Evolutionary conservation across 2,113 vertebrate species (phyloP).

Genomic region (Hyaena hyaena): DNA sequence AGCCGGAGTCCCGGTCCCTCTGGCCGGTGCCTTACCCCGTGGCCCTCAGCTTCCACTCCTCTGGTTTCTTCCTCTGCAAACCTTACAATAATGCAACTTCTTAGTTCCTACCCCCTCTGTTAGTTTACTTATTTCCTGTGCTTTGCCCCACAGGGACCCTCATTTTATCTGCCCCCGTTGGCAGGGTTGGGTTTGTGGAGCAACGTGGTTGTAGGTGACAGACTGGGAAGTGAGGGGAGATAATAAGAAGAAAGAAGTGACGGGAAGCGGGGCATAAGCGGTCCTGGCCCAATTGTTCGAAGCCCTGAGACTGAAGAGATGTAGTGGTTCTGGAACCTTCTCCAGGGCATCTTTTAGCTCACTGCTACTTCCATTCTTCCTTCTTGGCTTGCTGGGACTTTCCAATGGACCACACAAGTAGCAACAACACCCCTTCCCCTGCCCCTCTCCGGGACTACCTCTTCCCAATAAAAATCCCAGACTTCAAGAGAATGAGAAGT

Average conservation of each 20-base stretch:
- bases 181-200: neutral
- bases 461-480: neutral
- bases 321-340: slow-evolving; percentile 22
- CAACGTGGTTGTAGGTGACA: neutral
- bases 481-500: neutral
- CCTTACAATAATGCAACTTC: neutral
- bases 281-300: neutral
- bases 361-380: neutral
- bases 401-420: neutral
- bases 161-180: neutral
- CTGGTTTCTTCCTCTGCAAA: neutral
- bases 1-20: too few relatives aligned
- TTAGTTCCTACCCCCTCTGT: rapidly evolving
- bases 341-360: neutral
- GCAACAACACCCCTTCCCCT: neutral
- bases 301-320: neutral
- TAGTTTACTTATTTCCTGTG: neutral
- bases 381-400: neutral
- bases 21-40: rapidly evolving
- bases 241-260: neutral
- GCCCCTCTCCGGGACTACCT: neutral
- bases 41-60: neutral
- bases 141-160: neutral
- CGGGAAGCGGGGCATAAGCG: neutral
- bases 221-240: neutral